A percentile compares a stretch with the other conserved stretches of the same genome.
Evolutionary conservation across 2,113 vertebrate species (phyloP).

Genomic region (Prietella phreatophila): DNA sequence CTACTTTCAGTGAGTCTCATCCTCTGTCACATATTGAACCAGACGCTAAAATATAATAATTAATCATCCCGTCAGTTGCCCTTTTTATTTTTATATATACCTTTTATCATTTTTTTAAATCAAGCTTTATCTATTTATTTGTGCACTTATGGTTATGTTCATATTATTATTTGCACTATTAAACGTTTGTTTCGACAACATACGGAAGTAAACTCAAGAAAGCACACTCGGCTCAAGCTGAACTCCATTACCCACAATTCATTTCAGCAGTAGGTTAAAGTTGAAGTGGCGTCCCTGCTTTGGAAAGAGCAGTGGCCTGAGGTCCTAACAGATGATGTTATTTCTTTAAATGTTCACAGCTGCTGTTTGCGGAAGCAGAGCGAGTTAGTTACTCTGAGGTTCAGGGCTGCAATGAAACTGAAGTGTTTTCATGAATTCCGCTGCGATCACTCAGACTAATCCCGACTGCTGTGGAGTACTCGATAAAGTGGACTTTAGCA

Average conservation of each 20-base stretch:
- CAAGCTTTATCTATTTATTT: too few species aligned
- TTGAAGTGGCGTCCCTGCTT: constrained; percentile 42
- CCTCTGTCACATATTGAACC: too few species aligned
- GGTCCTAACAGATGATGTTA: background rate
- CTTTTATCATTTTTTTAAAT: too few species aligned
- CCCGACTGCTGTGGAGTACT: constrained; percentile 73
- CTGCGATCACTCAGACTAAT: constrained; percentile 1
- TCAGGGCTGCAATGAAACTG: background rate
- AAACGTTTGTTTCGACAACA: too few species aligned
- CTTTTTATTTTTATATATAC: too few species aligned
- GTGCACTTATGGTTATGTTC: too few species aligned
- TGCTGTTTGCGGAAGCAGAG: background rate
- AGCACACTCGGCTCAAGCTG: too few species aligned
- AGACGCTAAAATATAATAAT: too few species aligned
- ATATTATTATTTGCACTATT: too few species aligned
- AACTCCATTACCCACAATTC: constrained; percentile 65
- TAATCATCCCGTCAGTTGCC: too few species aligned
- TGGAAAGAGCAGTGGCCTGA: background rate
- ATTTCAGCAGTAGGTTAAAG: constrained; percentile 26
- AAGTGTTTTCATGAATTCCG: constrained; percentile 50
- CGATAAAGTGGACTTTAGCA: constrained; percentile 70
- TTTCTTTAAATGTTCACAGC: background rate
- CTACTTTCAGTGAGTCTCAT: too few species aligned
- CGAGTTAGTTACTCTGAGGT: background rate
- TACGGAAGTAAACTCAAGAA: background rate